phyloP scores from a whole-genome alignment of 2,888 invertebrate genomes.

The Coecobrya sp. region DNA sequence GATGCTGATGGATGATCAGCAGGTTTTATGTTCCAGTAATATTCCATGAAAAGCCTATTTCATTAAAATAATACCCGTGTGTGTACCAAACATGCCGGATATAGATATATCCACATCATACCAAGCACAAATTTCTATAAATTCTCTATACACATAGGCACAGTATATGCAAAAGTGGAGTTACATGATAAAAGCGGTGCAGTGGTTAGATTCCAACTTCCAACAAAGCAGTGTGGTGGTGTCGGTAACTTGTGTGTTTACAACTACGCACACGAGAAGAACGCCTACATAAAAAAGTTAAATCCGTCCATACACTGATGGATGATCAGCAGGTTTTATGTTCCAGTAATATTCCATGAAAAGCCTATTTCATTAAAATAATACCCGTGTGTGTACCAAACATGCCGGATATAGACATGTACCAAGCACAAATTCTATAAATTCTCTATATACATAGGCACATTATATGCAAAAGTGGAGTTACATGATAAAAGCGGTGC shows the following conservation, averaged over 20 bases:
- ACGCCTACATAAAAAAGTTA: conserved; percentile 42
- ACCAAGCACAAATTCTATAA: too few species aligned
- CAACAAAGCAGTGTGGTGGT: not conserved
- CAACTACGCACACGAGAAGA: conserved; percentile 4
- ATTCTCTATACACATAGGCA: too few species aligned
- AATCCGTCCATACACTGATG: conserved; percentile 1
- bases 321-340: not conserved
- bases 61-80: not conserved
- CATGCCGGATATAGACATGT: too few species aligned
- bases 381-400: too few species aligned
- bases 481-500: not conserved
- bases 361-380: not conserved
- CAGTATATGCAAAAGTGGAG: too few species aligned
- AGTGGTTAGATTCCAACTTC: not conserved
- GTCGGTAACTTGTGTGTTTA: not conserved
- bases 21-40: not conserved
- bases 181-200: not conserved
- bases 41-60: not conserved
- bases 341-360: not conserved
- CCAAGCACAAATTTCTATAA: not conserved
- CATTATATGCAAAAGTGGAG: not conserved
- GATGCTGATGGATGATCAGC: not conserved
- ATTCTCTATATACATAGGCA: too few species aligned
- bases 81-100: too few species aligned
- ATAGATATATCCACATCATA: too few species aligned